Evolutionary conservation across 2,797 vertebrate species (phyloP), one percentile per base, ranked within the genome.

Genomic region (Tachyglossus aculeatus): DNA sequence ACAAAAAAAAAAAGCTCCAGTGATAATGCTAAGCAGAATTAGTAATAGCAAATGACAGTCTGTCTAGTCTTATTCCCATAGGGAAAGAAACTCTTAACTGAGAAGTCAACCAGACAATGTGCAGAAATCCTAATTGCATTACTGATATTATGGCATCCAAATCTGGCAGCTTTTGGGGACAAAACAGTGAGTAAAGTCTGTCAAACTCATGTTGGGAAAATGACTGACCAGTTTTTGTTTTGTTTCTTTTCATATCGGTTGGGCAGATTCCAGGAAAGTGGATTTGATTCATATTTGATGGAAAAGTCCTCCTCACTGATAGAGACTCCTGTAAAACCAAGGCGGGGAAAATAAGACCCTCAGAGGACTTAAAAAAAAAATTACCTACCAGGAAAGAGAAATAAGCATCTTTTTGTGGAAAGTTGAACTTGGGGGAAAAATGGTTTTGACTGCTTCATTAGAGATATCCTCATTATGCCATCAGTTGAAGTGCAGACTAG

Each of bases 11-110:
- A 88, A 90, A 90, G 82, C 89, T 85, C 86, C 79, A 84, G 90
- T 74, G 81, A 90, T 92, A 91, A 92, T 88, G 91, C 90, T 92
- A 88, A 89, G 88, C 90, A 91, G 92, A 93, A 93, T 91, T 89
- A 91, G 91, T 90, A 92, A 92, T 78, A 90, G 90, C 92, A 92
- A 93, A 93, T 89, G 93, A 91, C 93, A 93, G 90, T 91, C 92
- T 92, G 93, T 93, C 93, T 93, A 81, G 90, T 89, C 91, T 86
- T 91, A 88, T 90, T 92, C 93, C 92, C 93, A 90, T 64, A 87
- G 91, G 92, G 90, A 84, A 90, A 83, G 80, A 84, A 85, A 90
- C 89, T 91, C 89, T 90, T 91, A 87, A 88, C 85, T 66, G 92
- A 90, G 89, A 92, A 94, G 91, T 89, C 90, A 91, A 89, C 86